phyloP scores from a whole-genome alignment of 2,888 invertebrate species.

The Notocelia uddmanniana region DNA sequence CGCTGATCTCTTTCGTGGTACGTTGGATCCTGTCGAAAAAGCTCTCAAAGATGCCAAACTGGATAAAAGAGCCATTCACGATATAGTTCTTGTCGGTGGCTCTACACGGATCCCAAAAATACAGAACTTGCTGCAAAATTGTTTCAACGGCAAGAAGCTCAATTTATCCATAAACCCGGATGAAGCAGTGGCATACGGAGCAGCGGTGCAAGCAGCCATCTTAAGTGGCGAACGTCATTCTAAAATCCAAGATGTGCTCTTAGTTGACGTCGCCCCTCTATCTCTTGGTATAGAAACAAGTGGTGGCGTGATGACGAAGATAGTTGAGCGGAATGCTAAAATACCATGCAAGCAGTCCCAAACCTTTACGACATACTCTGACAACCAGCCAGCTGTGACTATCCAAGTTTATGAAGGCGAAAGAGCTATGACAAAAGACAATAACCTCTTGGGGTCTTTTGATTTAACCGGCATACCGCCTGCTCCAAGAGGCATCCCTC shows the following conservation, averaged over 20 bases:
- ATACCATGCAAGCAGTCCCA: constrained; percentile 90
- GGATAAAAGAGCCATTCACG: constrained; percentile 90
- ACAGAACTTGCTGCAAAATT: constrained; percentile 90
- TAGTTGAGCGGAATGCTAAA: constrained; percentile 89
- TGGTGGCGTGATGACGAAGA: constrained; percentile 91
- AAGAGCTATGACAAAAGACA: constrained; percentile 91
- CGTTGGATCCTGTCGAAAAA: constrained; percentile 91
- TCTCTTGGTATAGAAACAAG: constrained; percentile 92
- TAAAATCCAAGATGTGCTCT: constrained; percentile 88
- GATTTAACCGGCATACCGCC: constrained; percentile 89
- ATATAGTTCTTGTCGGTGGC: constrained; percentile 93
- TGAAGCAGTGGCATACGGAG: constrained; percentile 92
- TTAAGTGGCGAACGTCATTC: constrained; percentile 90
- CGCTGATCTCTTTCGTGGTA: constrained; percentile 89
- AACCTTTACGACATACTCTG: constrained; percentile 92
- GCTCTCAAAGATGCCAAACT: constrained; percentile 91
- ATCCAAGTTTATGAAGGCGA: constrained; percentile 92
- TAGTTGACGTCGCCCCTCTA: constrained; percentile 86
- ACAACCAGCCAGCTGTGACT: constrained; percentile 91
- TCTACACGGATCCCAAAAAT: constrained; percentile 93
- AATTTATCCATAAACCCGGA: constrained; percentile 92
- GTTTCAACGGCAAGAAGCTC: constrained; percentile 90
- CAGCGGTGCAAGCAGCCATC: constrained; percentile 91
- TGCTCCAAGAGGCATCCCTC: constrained; percentile 88
- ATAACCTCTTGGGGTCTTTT: constrained; percentile 88